A percentile compares a stretch with the other conserved stretches of the same genome.
Evolutionary conservation across 2,797 vertebrate genomes (phyloP).

Genomic region (Microctenopoma stevenorrisi): DNA sequence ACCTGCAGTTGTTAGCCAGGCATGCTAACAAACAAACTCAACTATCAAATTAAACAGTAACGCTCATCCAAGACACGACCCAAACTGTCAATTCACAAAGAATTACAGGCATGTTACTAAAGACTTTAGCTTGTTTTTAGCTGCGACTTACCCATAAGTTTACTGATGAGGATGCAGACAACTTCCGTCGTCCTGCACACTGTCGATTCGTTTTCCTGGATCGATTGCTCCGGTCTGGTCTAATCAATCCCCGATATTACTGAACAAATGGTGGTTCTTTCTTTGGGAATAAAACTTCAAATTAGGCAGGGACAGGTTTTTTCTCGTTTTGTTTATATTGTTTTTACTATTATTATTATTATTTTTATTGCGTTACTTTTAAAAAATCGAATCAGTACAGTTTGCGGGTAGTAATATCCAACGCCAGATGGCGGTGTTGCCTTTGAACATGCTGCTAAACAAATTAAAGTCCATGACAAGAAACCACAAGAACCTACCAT

Average conservation of each 20-base stretch:
- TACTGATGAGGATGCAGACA: constrained; percentile 47
- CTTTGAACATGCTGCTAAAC: constrained; percentile 12
- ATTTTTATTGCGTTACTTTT: not conserved
- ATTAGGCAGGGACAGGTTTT: rapidly evolving
- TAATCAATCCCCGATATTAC: constrained; percentile 28
- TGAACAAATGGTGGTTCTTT: not conserved
- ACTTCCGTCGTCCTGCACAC: constrained; percentile 64
- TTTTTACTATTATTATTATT: rapidly evolving
- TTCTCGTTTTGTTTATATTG: not conserved
- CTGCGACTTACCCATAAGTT: constrained; percentile 64
- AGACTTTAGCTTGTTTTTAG: not conserved
- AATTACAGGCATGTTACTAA: rapidly evolving
- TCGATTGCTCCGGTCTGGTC: constrained; percentile 53
- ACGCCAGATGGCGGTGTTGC: constrained; percentile 70
- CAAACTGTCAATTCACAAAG: too few relatives aligned
- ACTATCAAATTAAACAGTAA: not conserved
- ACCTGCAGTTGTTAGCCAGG: constrained; percentile 46
- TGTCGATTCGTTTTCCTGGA: constrained; percentile 52
- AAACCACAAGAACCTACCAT: constrained; percentile 48
- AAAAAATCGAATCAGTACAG: not conserved
- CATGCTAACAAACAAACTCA: constrained; percentile 47
- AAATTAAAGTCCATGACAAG: constrained; percentile 40
- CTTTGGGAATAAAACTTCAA: not conserved
- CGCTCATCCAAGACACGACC: not conserved
- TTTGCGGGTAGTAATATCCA: not conserved